Base-by-base conservation (phyloP, 2,888 invertebrate species). In the Nycteola revayana region DNA sequence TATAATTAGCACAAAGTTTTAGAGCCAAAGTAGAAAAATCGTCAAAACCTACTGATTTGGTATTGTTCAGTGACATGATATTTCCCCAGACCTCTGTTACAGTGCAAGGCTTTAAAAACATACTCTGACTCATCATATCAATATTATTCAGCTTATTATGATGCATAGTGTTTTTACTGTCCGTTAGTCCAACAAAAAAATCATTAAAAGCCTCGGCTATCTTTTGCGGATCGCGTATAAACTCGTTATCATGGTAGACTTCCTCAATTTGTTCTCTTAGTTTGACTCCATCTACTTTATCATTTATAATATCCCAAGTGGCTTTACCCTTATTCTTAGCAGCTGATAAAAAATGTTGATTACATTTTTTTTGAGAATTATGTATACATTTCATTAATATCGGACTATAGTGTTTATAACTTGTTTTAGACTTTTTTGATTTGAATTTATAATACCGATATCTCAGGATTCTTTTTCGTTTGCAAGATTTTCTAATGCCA, bases 321-420 rank as follows among this genome's bases (percentile, higher is more conserved):
- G 29, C 29, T 23, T 23, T 29, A 14, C 29, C 21, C 21, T 22
- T 28, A 22, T 28, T 29, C 22, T 29, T 29, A 22, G 29, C 21
- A n/a, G 7, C 10, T 4, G 7, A 21, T 14, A 29, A 11, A 11
- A 11, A 22, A 1, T 10, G 7, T 10, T 17, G 18, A 10, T 28
- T 7, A 10, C 18, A 9, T 9, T 9, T 6, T 28, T 28, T 28
- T 22, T 22, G 29, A 6, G 29, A n/a, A 6, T 23, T 29, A 6
- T 29, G 29, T 11, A 29, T 1, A 11, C 29, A 29, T 23, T 29
- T 29, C 8, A 5, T 11, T n/a, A 29, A 8, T 29, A 29, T 8
- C 22, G 21, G 11, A 22, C 22, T 28, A 11, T 28, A 28, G 10
- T 28, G 10, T 17, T 7, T 24, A 23, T 7, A n/a, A 7, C 9